Evolutionary conservation across 2,797 vertebrate species (phyloP), one percentile per base, ranked within the genome.

Genomic region (Coccyzus lansbergi): DNA sequence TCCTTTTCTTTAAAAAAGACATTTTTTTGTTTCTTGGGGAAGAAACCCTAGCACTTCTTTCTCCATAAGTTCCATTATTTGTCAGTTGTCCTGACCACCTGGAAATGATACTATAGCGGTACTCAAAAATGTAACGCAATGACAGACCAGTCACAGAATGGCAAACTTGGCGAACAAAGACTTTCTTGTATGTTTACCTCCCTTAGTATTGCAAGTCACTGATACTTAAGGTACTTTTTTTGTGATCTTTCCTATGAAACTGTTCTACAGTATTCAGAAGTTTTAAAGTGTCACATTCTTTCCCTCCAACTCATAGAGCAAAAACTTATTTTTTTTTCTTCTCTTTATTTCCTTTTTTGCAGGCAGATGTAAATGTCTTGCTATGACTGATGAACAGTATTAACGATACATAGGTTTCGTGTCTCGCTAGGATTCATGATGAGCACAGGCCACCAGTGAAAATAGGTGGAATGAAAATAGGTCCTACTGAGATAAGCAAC

Each of bases 401-500:
- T 88, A 86, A 44, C 56, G 58, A 49, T 3, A 2, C 12, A 7
- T 3, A n/a, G 28, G 38, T 88, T 92, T 83, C 69, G 83, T 33
- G 62, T 76, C n/a, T 70, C 86, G 18, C 71, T 77, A 65, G 52
- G 46, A 13, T 20, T 91, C 25, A 3, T 53, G 11, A 69, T 78
- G 65, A 63, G 83, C 42, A 49, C 33, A 46, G 79, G 72, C 87
- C 48, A 44, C 20, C 76, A 85, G 22, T 78, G 68, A 60, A 77
- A 67, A 77, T 15, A 74, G 11, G 20, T 36, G n/a, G n/a, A 55
- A 22, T 78, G 68, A 60, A 77, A 67, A 77, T 15, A 74, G 11
- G 20, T 36, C 21, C 17, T 77, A 59, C 34, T 92, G 40, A 64
- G 36, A 87, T 82, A 82, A 94, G 46, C 59, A 92, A 40, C 51